Evolutionary conservation across 2,797 vertebrate species (phyloP), one percentile per base, ranked within the genome.

Genomic region (Tokudaia muenninki): DNA sequence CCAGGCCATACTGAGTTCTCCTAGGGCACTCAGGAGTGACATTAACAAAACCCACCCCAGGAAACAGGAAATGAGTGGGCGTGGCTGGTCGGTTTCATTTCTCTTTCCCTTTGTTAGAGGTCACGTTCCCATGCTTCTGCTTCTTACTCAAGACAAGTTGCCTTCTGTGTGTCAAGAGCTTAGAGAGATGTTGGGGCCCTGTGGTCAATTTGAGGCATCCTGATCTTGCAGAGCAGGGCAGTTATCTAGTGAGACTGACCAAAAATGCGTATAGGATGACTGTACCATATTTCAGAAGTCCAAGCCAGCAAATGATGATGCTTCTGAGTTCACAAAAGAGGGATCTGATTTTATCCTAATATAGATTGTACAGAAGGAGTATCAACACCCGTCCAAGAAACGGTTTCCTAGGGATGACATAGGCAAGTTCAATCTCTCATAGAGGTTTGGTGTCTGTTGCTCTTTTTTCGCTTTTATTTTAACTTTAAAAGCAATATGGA

Each of bases 11-110:
- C 52, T 19, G 34, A 37, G 63, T 37, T 59, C 12, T 5, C n/a
- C 3, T 0, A 1, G 5, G 3, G 1, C 1, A 16, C 22, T 44
- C 14, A 12, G 41, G 24, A 75, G 44, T 55, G 47, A 3, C 3
- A 41, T 34, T 17, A 9, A 17, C 17, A 14, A 17, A 24, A 77
- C 7, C 31, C 34, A 2, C 7, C 7, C 26, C 29, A 78, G 57
- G 26, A 29, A 29, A 31, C 50, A 1, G 22, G 65, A 44, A 41
- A 26, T 14, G 61, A 31, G 21, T 3, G 11, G 11, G 19, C 0
- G 0, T 7, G 84, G 7, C 47, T 17, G 13, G 52, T 47, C 12
- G 1, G 47, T 24, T 44, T 41, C 17, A 50, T 4, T 21, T 44
- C 29, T 34, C 22, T 86, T 29, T 9, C 22, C 59, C n/a, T 65